Evolutionary conservation across 1,140 invertebrate species (phyloP), one percentile per base, ranked within the genome.

Genomic region (Eubasilissa regina): DNA sequence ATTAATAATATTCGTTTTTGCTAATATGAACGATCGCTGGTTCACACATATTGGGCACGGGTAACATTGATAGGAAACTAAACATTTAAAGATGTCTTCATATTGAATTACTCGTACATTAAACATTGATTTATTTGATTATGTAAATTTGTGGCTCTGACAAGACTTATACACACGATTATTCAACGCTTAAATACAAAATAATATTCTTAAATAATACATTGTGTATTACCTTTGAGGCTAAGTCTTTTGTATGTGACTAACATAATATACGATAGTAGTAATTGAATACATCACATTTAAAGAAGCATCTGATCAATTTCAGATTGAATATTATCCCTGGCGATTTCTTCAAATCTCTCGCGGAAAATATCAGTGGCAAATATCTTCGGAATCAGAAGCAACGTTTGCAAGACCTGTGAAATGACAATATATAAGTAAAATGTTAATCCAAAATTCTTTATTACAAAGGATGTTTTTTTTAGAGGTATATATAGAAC

Each of bases 291-390:
- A 25, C 47, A 73, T 73, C 68, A 73, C 68, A 73, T 55, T 73
- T 73, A 55, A 15, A 55, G 15, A 55, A 73, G 64, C 43, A 80
- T 43, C 56, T 82, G 78, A 17, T 77, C 56, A n/a, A 82, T 82
- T 82, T 82, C 81, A 19, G 60, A 66, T 47, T 82, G 75, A 48
- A 82, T 82, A 53, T 82, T 82, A 55, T 82, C 78, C 47, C 81
- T 77, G 72, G 81, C 81, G 47, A 72, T 78, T n/a, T 60, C 76
- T 68, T 82, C 81, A 58, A 73, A 82, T 47, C 77, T 80, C 0
- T 77, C 45, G 51, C 77, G 58, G 62, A 82, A 82, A 7, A 68
- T 43, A 7, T 77, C 64, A 17, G 81, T 82, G 0, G 81, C 76
- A 80, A 77, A 82, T 51, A 82, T 80, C 48, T 75, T 77, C 12